Conservation (phyloP, 1,140 invertebrate species). For the Cryptotermes secundus region DNA sequence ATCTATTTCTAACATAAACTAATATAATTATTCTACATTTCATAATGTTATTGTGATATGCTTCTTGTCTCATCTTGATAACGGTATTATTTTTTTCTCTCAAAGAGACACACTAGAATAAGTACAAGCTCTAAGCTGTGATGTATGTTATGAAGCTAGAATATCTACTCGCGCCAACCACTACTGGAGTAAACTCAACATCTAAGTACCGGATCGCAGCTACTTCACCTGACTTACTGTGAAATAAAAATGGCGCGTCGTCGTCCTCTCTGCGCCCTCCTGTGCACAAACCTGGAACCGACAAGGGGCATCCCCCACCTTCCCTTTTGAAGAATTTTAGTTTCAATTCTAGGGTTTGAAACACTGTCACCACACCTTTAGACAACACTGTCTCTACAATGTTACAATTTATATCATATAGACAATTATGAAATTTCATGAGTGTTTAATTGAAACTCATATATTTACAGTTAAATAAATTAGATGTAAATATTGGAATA, state of each 20-base stretch:
- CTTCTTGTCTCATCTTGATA: neutral
- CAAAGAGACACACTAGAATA: neutral
- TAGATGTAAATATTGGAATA: neutral
- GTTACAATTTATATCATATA: slow-evolving; percentile 36
- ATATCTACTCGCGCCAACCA: neutral
- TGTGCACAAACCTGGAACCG: slow-evolving; percentile 27
- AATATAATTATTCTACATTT: neutral
- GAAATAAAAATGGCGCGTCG: slow-evolving; percentile 20
- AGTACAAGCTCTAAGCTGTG: neutral
- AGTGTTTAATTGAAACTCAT: slow-evolving; percentile 47
- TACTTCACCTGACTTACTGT: slow-evolving; percentile 25
- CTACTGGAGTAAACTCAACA: neutral
- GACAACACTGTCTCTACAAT: slow-evolving; percentile 11
- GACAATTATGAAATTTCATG: slow-evolving; percentile 68
- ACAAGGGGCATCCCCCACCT: slow-evolving; percentile 21
- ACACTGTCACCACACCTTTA: neutral
- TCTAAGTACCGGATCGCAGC: neutral
- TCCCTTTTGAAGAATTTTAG: slow-evolving; percentile 27
- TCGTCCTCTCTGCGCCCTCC: slow-evolving; percentile 16
- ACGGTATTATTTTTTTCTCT: neutral
- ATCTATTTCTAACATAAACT: slow-evolving; percentile 1
- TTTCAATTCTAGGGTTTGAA: slow-evolving; percentile 20
- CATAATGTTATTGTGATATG: neutral
- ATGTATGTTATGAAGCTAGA: neutral
- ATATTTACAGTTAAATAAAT: neutral